phyloP scores from a whole-genome alignment of 2,888 invertebrate genomes.

The Amphipyra tragopoginis region DNA sequence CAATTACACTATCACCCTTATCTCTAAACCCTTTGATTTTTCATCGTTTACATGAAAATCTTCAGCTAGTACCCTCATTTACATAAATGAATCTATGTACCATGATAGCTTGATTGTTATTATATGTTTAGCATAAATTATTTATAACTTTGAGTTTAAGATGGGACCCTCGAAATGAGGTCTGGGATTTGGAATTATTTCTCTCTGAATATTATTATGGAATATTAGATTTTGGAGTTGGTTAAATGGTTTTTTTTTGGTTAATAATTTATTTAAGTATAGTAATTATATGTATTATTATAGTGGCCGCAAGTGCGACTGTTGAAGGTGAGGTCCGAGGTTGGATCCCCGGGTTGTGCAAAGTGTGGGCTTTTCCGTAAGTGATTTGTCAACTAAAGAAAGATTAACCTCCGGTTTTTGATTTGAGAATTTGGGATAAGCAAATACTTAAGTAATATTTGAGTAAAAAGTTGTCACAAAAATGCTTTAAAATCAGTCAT shows the following conservation, averaged over 20 bases:
- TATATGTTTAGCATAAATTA: constrained; percentile 57
- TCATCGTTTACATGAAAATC: constrained; percentile 29
- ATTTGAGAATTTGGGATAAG: too few species aligned
- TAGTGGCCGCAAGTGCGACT: too few species aligned
- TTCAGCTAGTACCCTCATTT: constrained; percentile 29
- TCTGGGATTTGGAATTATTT: constrained; percentile 41
- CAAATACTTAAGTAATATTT: too few species aligned
- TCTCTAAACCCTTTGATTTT: constrained; percentile 37
- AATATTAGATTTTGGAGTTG: constrained; percentile 12
- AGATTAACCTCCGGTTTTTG: too few species aligned
- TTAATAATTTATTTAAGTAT: too few species aligned
- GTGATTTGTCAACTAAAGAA: too few species aligned
- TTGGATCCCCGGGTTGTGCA: too few species aligned
- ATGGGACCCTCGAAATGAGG: constrained; percentile 18
- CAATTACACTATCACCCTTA: constrained; percentile 28
- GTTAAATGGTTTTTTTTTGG: background rate
- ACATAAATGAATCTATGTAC: constrained; percentile 48
- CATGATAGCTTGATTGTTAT: constrained; percentile 45
- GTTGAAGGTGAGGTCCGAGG: too few species aligned
- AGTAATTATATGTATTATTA: too few species aligned
- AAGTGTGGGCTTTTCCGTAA: too few species aligned
- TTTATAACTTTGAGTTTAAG: constrained; percentile 46
- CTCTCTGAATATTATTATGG: constrained; percentile 28
- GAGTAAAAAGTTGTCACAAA: too few species aligned
- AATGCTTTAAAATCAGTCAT: too few species aligned